A percentile compares a stretch with the other conserved stretches of the same genome.
Conservation (phyloP, 2,113 vertebrate genomes). For the Megaceryle torquata region DNA sequence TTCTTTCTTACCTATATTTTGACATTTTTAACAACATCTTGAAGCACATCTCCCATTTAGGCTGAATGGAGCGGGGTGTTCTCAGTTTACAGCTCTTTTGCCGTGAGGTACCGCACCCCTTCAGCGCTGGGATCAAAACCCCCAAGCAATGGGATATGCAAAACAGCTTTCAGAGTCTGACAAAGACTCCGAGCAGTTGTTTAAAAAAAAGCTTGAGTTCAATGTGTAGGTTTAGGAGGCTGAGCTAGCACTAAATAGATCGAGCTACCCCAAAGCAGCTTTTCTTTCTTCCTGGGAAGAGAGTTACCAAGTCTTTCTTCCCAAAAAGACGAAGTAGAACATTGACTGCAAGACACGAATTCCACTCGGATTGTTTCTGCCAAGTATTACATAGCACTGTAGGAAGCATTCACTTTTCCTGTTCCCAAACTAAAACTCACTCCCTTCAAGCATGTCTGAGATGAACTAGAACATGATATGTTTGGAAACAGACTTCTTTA, state of each 20-base stretch:
- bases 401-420: constrained; percentile 58
- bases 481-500: constrained; percentile 4
- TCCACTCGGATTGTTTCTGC: constrained; percentile 12
- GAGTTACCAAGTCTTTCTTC: not conserved
- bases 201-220: not conserved
- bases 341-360: constrained; percentile 29
- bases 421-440: constrained; percentile 41
- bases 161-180: not conserved
- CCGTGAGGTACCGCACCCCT: not conserved
- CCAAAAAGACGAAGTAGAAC: not conserved
- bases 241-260: not conserved
- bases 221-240: not conserved
- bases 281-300: not conserved
- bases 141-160: not conserved
- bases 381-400: constrained; percentile 25
- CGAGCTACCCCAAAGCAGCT: not conserved
- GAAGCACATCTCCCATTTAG: not conserved
- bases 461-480: constrained; percentile 18
- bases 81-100: not conserved
- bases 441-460: constrained; percentile 28
- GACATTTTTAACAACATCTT: not conserved
- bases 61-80: not conserved
- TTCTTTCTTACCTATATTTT: not conserved
- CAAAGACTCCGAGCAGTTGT: not conserved
- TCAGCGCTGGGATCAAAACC: not conserved